Conservation (phyloP, 2,797 vertebrate species). For the Coregonus suidteri region DNA sequence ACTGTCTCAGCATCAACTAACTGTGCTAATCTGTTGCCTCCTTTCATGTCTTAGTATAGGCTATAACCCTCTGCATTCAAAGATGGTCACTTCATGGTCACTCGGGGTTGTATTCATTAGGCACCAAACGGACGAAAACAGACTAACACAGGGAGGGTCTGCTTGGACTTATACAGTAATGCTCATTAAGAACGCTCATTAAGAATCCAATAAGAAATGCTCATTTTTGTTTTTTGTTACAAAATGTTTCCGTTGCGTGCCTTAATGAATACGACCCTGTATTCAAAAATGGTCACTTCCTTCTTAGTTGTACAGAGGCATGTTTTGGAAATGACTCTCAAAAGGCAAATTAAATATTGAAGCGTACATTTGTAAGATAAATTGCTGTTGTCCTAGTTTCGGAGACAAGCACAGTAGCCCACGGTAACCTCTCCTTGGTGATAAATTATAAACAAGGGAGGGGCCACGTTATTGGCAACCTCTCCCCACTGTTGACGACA, state of each 20-base stretch:
- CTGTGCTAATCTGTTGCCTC: slow-evolving; percentile 16
- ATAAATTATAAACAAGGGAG: slow-evolving; percentile 61
- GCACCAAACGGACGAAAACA: neutral
- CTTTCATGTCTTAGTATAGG: slow-evolving; percentile 4
- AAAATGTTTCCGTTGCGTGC: neutral
- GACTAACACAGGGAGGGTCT: neutral
- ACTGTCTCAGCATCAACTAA: slow-evolving; percentile 21
- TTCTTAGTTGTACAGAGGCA: slow-evolving; percentile 23
- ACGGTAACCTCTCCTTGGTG: slow-evolving; percentile 51
- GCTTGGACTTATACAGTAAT: neutral
- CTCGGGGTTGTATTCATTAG: neutral
- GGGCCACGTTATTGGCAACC: slow-evolving; percentile 18
- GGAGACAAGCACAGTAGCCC: slow-evolving; percentile 51
- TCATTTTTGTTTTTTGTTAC: neutral
- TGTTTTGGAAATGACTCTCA: slow-evolving; percentile 9
- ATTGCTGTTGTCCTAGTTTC: slow-evolving; percentile 68
- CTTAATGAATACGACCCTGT: neutral
- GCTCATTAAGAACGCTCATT: neutral
- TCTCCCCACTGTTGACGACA: slow-evolving; percentile 19
- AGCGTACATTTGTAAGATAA: slow-evolving; percentile 66
- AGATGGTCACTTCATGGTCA: neutral
- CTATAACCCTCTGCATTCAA: neutral
- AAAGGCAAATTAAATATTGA: slow-evolving; percentile 68
- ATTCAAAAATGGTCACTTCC: neutral
- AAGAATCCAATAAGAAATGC: too few species aligned